Percentiles rank a stretch among this genome's conserved stretches.
Evolutionary conservation across 1,140 invertebrate species (phyloP).

Genomic region (Dendrolimus punctatus): DNA sequence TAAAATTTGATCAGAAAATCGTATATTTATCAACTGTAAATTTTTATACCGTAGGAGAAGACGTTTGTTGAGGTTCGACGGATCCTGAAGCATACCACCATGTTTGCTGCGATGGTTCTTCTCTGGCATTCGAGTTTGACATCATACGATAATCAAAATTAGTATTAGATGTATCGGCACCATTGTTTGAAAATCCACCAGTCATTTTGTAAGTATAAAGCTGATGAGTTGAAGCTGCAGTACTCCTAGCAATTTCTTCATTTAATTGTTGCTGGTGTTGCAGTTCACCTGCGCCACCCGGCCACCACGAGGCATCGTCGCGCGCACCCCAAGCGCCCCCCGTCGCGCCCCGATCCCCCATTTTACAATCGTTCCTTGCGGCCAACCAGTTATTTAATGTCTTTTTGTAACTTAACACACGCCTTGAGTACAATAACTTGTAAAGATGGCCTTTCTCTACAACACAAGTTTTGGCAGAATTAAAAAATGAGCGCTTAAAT

Average conservation of each 20-base stretch:
- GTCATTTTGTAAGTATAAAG: slow-evolving; percentile 89
- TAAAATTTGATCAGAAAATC: too few species aligned
- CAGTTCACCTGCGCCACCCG: slow-evolving; percentile 71
- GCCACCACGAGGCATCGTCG: slow-evolving; percentile 77
- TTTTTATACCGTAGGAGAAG: slow-evolving; percentile 53
- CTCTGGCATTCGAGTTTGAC: slow-evolving; percentile 46
- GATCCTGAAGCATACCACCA: slow-evolving; percentile 62
- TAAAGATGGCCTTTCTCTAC: slow-evolving; percentile 33
- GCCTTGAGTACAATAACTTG: slow-evolving; percentile 27
- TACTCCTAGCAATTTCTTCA: slow-evolving; percentile 70
- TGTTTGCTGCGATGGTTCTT: slow-evolving; percentile 54
- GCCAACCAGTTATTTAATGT: slow-evolving; percentile 63
- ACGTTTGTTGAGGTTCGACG: slow-evolving; percentile 52
- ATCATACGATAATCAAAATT: slow-evolving; percentile 63
- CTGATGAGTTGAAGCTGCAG: slow-evolving; percentile 78
- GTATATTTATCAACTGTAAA: too few species aligned
- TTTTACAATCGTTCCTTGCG: slow-evolving; percentile 56
- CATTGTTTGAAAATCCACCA: slow-evolving; percentile 82
- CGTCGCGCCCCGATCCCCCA: slow-evolving; percentile 66
- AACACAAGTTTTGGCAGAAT: slow-evolving; percentile 4
- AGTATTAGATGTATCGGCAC: slow-evolving; percentile 51
- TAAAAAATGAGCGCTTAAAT: too few species aligned
- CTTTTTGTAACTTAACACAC: slow-evolving; percentile 34
- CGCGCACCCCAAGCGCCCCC: slow-evolving; percentile 76
- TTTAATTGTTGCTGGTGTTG: slow-evolving; percentile 74